Evolutionary conservation across 2,888 invertebrate genomes (phyloP), one percentile per base, ranked within the genome.

Genomic region (Aphodius sticticus): DNA sequence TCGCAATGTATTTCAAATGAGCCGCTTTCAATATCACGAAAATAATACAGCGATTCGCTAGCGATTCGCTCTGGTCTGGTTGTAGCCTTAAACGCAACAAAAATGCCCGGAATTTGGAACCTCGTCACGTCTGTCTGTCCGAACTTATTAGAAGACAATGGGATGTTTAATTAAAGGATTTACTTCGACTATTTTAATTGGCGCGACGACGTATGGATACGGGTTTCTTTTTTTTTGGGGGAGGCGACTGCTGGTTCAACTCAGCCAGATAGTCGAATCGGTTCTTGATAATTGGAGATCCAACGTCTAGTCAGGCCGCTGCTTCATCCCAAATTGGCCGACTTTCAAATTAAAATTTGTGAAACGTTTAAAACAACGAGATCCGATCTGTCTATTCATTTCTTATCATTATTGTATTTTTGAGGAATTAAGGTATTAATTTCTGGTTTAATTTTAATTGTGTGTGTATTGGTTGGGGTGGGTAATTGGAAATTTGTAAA

Each of bases 71-170:
- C n/a, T n/a, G n/a, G n/a, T n/a, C n/a, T n/a, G n/a, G n/a, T n/a
- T n/a, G n/a, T n/a, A n/a, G n/a, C n/a, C n/a, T 26, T 26, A 26
- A 26, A 26, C 1, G 26, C 3, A 71, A 71, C 74, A 35, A 37
- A 74, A 71, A 74, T 37, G 35, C n/a, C 26, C 26, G 26, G 37
- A 37, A 74, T 74, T 74, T 37, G 74, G 36, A 74, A 74, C 37
- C 74, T 37, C 36, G 74, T 35, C 74, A 74, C 74, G 74, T 74
- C 37, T 37, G 35, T 35, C 35, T 35, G 35, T 37, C 36, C 74
- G n/a, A 35, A 37, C 74, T 74, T 74, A 74, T 74, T 74, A 74
- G 74, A 74, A 74, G 74, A 74, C 74, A 74, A 74, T 74, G 74
- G 74, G 74, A 15, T 74, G 74, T 74, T 74, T 74, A 74, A 74